These are phyloP conservation scores for Melopsittacus undulatus DNA, from an alignment of 2,797 vertebrate species.

Conservation along the genomic window DNA sequence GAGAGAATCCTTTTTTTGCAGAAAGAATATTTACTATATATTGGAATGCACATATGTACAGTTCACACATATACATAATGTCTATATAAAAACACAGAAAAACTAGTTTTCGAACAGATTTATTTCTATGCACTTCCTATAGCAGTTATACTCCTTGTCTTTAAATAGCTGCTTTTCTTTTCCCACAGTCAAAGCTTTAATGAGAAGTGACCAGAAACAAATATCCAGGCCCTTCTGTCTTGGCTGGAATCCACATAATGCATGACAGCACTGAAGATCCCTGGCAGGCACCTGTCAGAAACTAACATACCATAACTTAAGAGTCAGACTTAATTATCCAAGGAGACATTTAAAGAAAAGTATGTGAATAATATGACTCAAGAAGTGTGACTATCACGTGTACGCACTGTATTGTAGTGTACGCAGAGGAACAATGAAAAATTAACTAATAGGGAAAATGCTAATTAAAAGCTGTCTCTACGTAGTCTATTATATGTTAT, in stretches of 20 bases:
- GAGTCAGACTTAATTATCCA: slow-evolving; percentile 74
- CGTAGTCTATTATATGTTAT: not conserved
- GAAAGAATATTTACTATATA: slow-evolving; percentile 36
- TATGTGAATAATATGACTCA: slow-evolving; percentile 70
- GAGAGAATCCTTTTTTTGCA: not conserved
- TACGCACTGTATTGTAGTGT: not conserved
- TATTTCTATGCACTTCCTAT: slow-evolving; percentile 23
- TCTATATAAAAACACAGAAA: not conserved
- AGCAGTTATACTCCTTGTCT: slow-evolving; percentile 7
- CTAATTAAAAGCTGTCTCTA: not conserved
- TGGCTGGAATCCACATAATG: slow-evolving; percentile 76
- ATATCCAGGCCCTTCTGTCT: slow-evolving; percentile 61
- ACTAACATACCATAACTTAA: slow-evolving; percentile 71
- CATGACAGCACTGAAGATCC: slow-evolving; percentile 75
- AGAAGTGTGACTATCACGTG: slow-evolving; percentile 46
- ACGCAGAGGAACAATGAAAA: not conserved
- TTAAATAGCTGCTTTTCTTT: slow-evolving; percentile 62
- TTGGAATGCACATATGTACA: not conserved
- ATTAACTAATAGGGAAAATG: not conserved
- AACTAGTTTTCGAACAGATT: slow-evolving; percentile 30
- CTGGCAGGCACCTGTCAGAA: slow-evolving; percentile 79
- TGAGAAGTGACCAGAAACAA: slow-evolving; percentile 76
- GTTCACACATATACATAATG: not conserved
- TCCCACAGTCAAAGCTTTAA: slow-evolving; percentile 68
- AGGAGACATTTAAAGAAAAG: slow-evolving; percentile 75